A percentile compares a stretch with the other conserved stretches of the same genome.
phyloP scores from a whole-genome alignment of 2,888 invertebrate genomes.

The Tricholauxania praeusta region DNA sequence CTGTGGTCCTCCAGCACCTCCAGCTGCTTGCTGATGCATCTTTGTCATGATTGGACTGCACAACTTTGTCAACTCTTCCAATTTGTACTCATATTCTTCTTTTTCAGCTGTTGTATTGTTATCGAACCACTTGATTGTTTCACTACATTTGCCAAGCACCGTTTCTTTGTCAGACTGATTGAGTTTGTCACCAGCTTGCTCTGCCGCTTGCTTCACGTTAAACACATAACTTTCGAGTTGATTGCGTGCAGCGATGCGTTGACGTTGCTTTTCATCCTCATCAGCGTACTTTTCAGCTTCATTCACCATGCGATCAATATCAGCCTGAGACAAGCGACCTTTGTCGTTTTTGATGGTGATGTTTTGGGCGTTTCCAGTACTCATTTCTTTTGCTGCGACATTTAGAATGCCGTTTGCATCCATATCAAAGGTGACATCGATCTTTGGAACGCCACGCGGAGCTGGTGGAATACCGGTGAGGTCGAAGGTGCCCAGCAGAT shows the following conservation, averaged over 20 bases:
- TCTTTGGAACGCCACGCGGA: slow-evolving; percentile 87
- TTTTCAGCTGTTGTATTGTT: slow-evolving; percentile 81
- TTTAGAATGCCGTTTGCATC: slow-evolving; percentile 97
- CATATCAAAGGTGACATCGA: slow-evolving; percentile 83
- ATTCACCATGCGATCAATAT: slow-evolving; percentile 83
- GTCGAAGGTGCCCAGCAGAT: slow-evolving; percentile 95
- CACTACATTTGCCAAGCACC: slow-evolving; percentile 74
- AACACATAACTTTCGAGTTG: slow-evolving; percentile 79
- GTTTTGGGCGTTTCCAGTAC: slow-evolving; percentile 77
- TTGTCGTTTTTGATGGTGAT: slow-evolving; percentile 88
- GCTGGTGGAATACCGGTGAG: slow-evolving; percentile 96
- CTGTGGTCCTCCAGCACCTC: slow-evolving; percentile 73
- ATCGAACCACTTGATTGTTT: slow-evolving; percentile 81
- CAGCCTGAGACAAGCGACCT: slow-evolving; percentile 82
- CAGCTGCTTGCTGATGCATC: slow-evolving; percentile 68
- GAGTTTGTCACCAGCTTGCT: slow-evolving; percentile 76
- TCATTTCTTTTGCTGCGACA: slow-evolving; percentile 81
- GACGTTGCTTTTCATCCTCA: slow-evolving; percentile 79
- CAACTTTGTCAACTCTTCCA: slow-evolving; percentile 61
- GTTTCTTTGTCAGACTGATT: slow-evolving; percentile 77
- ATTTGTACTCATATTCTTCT: slow-evolving; percentile 76
- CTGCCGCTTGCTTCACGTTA: slow-evolving; percentile 78
- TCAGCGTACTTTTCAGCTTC: slow-evolving; percentile 81
- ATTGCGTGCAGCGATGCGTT: slow-evolving; percentile 79
- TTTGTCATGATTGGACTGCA: slow-evolving; percentile 71